A percentile compares a stretch with the other conserved stretches of the same genome.
Evolutionary conservation across 2,797 vertebrate species (phyloP).

Genomic region (Pseudopleuronectes americanus): DNA sequence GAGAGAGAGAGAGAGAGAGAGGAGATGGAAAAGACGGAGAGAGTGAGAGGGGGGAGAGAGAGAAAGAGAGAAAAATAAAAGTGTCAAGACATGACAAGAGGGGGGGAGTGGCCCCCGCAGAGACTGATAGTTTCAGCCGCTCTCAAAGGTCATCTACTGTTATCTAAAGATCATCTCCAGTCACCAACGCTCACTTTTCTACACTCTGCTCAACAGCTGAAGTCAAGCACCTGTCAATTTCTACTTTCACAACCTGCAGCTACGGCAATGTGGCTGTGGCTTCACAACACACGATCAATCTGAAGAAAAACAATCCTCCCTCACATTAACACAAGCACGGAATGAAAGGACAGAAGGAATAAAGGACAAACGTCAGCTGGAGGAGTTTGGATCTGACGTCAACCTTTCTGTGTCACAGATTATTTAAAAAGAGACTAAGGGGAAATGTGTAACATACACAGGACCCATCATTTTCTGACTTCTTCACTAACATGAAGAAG

Average conservation of each 20-base stretch:
- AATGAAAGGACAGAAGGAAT: not conserved
- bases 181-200: slow-evolving; percentile 59
- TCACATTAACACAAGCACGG: not conserved
- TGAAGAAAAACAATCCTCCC: slow-evolving; percentile 6
- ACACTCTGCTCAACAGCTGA: slow-evolving; percentile 56
- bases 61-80: slow-evolving; percentile 31
- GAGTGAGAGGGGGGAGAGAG: not conserved
- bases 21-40: slow-evolving; percentile 41
- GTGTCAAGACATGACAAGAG: slow-evolving; percentile 71
- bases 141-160: slow-evolving; percentile 78
- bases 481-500: too few species aligned
- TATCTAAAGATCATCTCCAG: slow-evolving; percentile 79
- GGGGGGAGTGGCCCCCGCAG: slow-evolving; percentile 60
- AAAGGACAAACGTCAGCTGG: slow-evolving; percentile 7
- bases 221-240: slow-evolving; percentile 75
- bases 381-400: not conserved
- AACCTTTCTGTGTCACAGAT: not conserved
- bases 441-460: not conserved
- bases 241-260: slow-evolving; percentile 61
- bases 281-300: not conserved
- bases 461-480: too few species aligned
- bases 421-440: not conserved
- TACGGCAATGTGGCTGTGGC: slow-evolving; percentile 23
- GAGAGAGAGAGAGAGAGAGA: too few species aligned
- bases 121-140: slow-evolving; percentile 66